Percentiles rank a stretch among this genome's conserved stretches.
Conservation (phyloP, 2,113 vertebrate genomes). For the Rallus limicola region DNA sequence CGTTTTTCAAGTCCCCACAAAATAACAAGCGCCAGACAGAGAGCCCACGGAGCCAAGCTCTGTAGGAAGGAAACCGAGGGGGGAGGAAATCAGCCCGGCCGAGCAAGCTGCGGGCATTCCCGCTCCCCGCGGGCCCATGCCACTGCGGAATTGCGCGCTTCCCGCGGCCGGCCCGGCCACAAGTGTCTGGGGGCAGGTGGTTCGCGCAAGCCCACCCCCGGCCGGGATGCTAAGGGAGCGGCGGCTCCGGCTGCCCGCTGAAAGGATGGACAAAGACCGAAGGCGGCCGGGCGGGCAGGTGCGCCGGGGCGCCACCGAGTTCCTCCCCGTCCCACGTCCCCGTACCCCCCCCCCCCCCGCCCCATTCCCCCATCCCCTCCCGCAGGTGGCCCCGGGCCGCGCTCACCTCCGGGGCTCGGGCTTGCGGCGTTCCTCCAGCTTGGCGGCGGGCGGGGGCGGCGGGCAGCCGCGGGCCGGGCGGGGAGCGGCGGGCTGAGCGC, state of each 20-base stretch:
- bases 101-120: background rate
- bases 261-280: background rate
- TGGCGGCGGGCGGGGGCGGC: slow-evolving; percentile 51
- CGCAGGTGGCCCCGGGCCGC: no score
- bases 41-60: fast-evolving
- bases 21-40: fast-evolving
- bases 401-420: slow-evolving; percentile 75
- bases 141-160: background rate
- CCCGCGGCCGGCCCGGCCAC: background rate
- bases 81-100: fast-evolving
- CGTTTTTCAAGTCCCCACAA: background rate
- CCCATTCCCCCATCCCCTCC: no score
- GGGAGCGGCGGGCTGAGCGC: background rate
- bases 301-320: background rate
- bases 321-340: no score
- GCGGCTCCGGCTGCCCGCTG: background rate
- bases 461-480: background rate
- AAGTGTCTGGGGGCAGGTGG: background rate
- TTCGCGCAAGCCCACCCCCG: background rate
- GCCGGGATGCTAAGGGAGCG: background rate
- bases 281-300: background rate
- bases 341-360: no score
- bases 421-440: slow-evolving; percentile 77
- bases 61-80: fast-evolving
- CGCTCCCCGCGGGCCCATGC: background rate